Evolutionary conservation across 1,140 invertebrate species (phyloP), one percentile per base, ranked within the genome.

Genomic region (Dendrolimus kikuchii): DNA sequence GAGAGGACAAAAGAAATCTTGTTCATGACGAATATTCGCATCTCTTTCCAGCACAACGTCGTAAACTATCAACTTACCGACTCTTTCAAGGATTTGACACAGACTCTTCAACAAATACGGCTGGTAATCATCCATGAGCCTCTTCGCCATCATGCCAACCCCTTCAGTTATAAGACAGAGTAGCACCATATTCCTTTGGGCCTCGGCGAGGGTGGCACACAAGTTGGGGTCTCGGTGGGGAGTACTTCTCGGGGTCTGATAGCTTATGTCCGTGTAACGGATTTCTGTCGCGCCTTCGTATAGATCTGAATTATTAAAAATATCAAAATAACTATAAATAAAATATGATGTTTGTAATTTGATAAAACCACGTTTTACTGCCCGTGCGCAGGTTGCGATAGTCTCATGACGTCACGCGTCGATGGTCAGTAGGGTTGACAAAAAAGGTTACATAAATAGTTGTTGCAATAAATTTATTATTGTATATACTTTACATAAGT

Each of bases 81-180:
- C 90, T 77, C 89, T 86, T 83, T 93, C 92, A 52, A 93, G 80
- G 10, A 93, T 66, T n/a, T 91, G 64, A 61, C 92, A 93, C n/a
- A 94, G 71, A 5, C 89, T 90, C 64, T 90, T 90, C 10, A 93
- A 60, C 46, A 93, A 64, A 80, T 88, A 91, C 8, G 71, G 75
- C 42, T 91, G 80, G 75, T 89, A 92, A 4, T 88, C 56, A 0
- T 60, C 38, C 46, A 76, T 62, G 2, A 92, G 72, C 38, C 74
- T 68, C 9, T 64, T 56, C 2, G 92, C 90, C 51, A 92, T 82
- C 55, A 88, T 76, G 2, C 91, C 92, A 6, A 93, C 67, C 5
- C 92, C 91, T 79, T 93, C 92, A 0, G 89, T 83, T 61, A 92
- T 77, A 10, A 93, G 74, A 68, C 92, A 92, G 55, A 87, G 77